Conservation (phyloP, 2,113 vertebrate species). For the Illadopsis cleaveri region DNA sequence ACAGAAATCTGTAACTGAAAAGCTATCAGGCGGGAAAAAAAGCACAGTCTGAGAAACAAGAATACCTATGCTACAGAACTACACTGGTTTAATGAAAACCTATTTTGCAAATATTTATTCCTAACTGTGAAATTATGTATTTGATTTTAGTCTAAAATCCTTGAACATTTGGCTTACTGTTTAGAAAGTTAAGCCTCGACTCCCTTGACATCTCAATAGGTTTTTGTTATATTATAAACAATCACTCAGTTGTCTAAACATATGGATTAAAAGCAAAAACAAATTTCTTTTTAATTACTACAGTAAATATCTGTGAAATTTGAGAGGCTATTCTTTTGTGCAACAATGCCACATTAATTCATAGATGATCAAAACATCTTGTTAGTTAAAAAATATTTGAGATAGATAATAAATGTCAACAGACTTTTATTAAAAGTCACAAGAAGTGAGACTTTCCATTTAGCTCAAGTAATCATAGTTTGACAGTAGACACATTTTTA, state of each 20-base stretch:
- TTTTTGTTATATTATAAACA: constrained; percentile 40
- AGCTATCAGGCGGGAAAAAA: neutral
- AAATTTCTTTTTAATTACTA: constrained; percentile 49
- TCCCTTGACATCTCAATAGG: neutral
- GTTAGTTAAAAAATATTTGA: neutral
- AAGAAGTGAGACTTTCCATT: neutral
- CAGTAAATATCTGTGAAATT: constrained; percentile 38
- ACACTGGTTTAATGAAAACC: neutral
- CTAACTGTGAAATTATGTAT: neutral
- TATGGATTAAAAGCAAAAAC: constrained; percentile 50
- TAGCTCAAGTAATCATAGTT: neutral
- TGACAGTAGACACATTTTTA: neutral
- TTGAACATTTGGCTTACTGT: neutral
- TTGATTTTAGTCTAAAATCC: neutral
- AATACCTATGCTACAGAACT: neutral
- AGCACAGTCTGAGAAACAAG: neutral
- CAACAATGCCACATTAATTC: neutral
- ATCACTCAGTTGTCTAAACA: constrained; percentile 51
- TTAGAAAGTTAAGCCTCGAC: neutral
- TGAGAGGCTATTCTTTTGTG: constrained; percentile 29
- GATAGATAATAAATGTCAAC: neutral
- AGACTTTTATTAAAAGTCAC: neutral
- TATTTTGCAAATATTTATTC: constrained; percentile 11
- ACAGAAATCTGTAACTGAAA: neutral
- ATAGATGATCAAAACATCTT: neutral